A percentile compares a stretch with the other conserved stretches of the same genome.
phyloP scores from a whole-genome alignment of 2,888 invertebrate species.

The Drosophila neutralis region DNA sequence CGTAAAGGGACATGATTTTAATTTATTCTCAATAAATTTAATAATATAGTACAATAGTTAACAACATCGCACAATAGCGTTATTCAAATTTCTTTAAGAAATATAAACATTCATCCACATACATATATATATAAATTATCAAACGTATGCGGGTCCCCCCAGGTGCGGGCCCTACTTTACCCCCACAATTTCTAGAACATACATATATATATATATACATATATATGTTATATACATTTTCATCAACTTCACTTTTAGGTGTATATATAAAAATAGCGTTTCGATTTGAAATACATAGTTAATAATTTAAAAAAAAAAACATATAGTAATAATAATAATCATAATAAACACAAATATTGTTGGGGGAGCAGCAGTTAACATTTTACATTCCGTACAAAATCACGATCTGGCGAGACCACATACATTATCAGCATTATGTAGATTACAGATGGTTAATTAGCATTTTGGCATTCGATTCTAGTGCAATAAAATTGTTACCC shows the following conservation, averaged over 20 bases:
- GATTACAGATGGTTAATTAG: constrained; percentile 47
- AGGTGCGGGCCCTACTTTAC: constrained; percentile 31
- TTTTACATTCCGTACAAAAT: constrained; percentile 33
- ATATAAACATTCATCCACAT: constrained; percentile 82
- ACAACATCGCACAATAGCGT: constrained; percentile 84
- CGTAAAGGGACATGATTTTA: constrained; percentile 71
- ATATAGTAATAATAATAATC: not conserved
- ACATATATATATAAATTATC: constrained; percentile 63
- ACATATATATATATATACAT: constrained; percentile 8
- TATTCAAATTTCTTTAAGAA: constrained; percentile 84
- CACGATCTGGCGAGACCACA: constrained; percentile 47
- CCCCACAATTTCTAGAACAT: constrained; percentile 33
- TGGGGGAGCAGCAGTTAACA: constrained; percentile 30
- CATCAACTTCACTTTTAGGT: constrained; percentile 32
- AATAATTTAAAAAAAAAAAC: constrained; percentile 50
- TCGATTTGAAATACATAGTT: constrained; percentile 58
- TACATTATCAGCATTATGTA: constrained; percentile 48
- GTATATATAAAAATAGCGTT: constrained; percentile 71
- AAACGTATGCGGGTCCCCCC: constrained; percentile 57
- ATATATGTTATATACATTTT: constrained; percentile 14
- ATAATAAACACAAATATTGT: constrained; percentile 44
- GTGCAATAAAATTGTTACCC: constrained; percentile 22
- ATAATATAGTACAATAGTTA: constrained; percentile 82
- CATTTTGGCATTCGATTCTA: constrained; percentile 59
- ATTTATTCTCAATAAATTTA: constrained; percentile 80